Evolutionary conservation across 2,797 vertebrate genomes (phyloP).

Genomic region (Ctenochaetus hawaiiensis): DNA sequence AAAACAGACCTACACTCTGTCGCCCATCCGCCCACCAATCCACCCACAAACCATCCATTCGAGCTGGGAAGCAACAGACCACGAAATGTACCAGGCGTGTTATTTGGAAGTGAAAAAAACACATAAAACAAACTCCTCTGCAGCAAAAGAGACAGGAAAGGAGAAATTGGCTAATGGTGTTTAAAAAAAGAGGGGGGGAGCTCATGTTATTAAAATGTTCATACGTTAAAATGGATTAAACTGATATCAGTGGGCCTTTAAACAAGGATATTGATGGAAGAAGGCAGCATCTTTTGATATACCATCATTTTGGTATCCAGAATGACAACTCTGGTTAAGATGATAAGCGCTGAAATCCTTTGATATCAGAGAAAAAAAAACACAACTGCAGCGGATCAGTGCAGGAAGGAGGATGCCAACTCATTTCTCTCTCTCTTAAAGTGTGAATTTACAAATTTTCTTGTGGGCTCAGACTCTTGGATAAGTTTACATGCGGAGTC

Average conservation of each 20-base stretch:
- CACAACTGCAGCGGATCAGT: background rate
- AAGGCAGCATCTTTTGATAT: slow-evolving; percentile 1
- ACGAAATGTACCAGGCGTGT: slow-evolving; percentile 31
- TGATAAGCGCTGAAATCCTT: slow-evolving; percentile 9
- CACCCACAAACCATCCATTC: slow-evolving; percentile 53
- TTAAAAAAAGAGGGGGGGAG: background rate
- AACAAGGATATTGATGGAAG: slow-evolving; percentile 11
- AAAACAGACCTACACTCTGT: slow-evolving; percentile 42
- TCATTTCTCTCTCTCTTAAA: background rate
- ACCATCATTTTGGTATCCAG: background rate
- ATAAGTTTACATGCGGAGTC: slow-evolving; percentile 36
- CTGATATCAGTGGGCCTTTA: background rate
- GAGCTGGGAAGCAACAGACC: slow-evolving; percentile 16
- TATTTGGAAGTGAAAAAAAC: slow-evolving; percentile 43
- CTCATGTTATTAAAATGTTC: slow-evolving; percentile 8
- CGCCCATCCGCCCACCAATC: slow-evolving; percentile 39
- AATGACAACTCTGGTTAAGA: slow-evolving; percentile 19
- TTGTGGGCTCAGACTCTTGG: slow-evolving; percentile 34
- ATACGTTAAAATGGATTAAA: slow-evolving; percentile 15
- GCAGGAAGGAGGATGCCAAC: slow-evolving; percentile 12
- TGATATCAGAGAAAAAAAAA: slow-evolving; percentile 20
- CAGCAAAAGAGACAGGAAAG: background rate
- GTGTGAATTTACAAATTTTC: slow-evolving; percentile 49
- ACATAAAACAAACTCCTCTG: slow-evolving; percentile 20
- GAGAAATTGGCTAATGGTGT: background rate